A percentile compares a stretch with the other conserved stretches of the same genome.
These are phyloP conservation scores for Xestia c-nigrum DNA, from an alignment of 2,888 invertebrate species.

Conservation along the genomic window DNA sequence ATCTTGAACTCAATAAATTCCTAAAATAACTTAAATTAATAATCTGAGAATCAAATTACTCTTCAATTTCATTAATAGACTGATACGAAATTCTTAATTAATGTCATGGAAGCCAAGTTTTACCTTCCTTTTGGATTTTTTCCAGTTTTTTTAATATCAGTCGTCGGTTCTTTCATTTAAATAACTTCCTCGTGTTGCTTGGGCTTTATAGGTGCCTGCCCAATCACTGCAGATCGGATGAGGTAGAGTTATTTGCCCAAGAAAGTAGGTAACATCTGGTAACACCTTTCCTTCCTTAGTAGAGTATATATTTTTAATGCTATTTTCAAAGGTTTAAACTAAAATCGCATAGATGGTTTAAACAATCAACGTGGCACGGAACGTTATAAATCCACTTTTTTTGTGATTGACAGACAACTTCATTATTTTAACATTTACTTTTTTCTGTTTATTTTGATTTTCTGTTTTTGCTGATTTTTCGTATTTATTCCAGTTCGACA, in stretches of 20 bases:
- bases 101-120: slow-evolving; percentile 5
- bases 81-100: not conserved
- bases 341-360: too few relatives aligned
- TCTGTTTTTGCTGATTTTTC: too few relatives aligned
- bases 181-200: too few relatives aligned
- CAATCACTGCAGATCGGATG: too few relatives aligned
- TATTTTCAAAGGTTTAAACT: too few relatives aligned
- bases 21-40: slow-evolving; percentile 6
- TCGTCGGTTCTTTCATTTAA: not conserved
- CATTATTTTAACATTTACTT: too few relatives aligned
- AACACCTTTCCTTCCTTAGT: not conserved
- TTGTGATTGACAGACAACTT: too few relatives aligned
- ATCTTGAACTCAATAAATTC: not conserved
- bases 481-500: too few relatives aligned
- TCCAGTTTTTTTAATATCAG: not conserved
- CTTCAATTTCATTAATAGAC: slow-evolving; percentile 1
- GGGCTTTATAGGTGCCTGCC: not conserved
- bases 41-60: not conserved
- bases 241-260: not conserved
- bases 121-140: not conserved
- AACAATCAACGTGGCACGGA: too few relatives aligned
- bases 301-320: too few relatives aligned
- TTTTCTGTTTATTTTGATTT: too few relatives aligned
- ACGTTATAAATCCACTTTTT: too few relatives aligned
- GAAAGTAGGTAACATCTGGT: not conserved